Conservation (phyloP, 2,888 invertebrate genomes). For the Calephelis perditalis region DNA sequence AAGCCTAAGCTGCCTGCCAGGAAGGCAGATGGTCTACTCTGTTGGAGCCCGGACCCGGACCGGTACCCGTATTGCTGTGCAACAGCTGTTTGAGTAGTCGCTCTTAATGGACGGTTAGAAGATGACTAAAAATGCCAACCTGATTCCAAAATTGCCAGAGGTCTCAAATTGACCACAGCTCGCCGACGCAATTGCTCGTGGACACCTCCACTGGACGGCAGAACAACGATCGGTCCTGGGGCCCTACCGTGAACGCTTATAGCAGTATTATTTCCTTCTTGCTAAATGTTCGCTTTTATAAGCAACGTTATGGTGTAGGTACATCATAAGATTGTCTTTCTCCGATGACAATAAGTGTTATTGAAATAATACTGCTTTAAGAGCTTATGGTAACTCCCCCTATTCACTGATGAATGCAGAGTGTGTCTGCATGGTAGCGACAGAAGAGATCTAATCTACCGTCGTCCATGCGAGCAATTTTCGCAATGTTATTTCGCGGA, state of each 20-base stretch:
- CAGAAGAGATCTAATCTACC: constrained; percentile 21
- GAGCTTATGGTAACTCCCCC: too few relatives aligned
- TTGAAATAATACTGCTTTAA: too few relatives aligned
- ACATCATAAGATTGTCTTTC: too few relatives aligned
- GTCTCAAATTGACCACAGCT: not conserved
- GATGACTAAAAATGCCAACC: constrained; percentile 7
- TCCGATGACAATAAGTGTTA: too few relatives aligned
- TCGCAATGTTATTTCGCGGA: constrained; percentile 14
- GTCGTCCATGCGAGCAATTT: constrained; percentile 17
- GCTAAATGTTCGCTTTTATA: too few relatives aligned
- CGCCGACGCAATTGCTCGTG: not conserved
- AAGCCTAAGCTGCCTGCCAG: too few relatives aligned
- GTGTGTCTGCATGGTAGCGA: constrained; percentile 23
- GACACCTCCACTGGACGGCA: not conserved
- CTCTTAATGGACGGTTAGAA: constrained; percentile 15
- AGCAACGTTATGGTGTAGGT: too few relatives aligned
- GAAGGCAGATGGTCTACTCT: too few relatives aligned
- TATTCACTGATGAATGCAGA: constrained; percentile 21
- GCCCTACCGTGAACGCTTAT: too few relatives aligned
- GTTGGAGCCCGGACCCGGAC: too few relatives aligned
- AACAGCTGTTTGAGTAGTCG: constrained; percentile 17
- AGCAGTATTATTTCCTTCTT: too few relatives aligned
- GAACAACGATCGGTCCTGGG: constrained; percentile 18
- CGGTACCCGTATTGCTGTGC: constrained; percentile 19
- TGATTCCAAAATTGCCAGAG: not conserved